These are phyloP conservation scores for Fissipunctia ypsillon DNA, from an alignment of 2,888 invertebrate genomes.

Conservation along the genomic window DNA sequence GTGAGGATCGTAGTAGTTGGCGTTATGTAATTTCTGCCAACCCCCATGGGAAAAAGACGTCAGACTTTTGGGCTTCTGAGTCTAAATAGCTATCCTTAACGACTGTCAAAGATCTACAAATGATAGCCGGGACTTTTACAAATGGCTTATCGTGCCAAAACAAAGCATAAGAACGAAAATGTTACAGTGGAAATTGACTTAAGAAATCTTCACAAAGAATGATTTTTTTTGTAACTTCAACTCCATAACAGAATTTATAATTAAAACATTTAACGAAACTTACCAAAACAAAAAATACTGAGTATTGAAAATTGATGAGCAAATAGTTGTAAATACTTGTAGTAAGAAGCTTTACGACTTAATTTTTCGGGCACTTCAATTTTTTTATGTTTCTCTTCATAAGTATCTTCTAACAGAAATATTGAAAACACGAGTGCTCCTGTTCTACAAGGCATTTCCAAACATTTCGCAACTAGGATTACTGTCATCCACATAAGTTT, in stretches of 20 bases:
- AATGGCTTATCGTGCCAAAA: too few relatives aligned
- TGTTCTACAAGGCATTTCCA: neutral
- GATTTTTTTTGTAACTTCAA: too few relatives aligned
- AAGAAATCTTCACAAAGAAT: too few relatives aligned
- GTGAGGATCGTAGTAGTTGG: neutral
- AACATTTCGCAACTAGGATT: neutral
- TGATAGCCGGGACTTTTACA: too few relatives aligned
- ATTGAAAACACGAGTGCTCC: too few relatives aligned
- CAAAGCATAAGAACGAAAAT: too few relatives aligned
- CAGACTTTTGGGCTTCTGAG: too few relatives aligned
- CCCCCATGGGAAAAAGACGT: too few relatives aligned
- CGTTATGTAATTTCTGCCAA: neutral
- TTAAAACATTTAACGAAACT: neutral
- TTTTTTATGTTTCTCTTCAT: neutral
- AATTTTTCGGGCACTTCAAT: neutral
- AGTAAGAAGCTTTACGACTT: neutral
- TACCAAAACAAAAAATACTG: neutral
- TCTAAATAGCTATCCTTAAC: too few relatives aligned
- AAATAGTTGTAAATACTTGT: neutral
- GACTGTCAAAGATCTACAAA: too few relatives aligned
- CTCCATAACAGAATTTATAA: too few relatives aligned
- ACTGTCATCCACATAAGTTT: conserved; percentile 19
- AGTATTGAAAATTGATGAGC: neutral
- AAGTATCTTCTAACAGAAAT: neutral
- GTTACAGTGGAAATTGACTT: too few relatives aligned